Evolutionary conservation across 2,888 invertebrate species (phyloP), one percentile per base, ranked within the genome.

Genomic region (Limnephilus marmoratus): DNA sequence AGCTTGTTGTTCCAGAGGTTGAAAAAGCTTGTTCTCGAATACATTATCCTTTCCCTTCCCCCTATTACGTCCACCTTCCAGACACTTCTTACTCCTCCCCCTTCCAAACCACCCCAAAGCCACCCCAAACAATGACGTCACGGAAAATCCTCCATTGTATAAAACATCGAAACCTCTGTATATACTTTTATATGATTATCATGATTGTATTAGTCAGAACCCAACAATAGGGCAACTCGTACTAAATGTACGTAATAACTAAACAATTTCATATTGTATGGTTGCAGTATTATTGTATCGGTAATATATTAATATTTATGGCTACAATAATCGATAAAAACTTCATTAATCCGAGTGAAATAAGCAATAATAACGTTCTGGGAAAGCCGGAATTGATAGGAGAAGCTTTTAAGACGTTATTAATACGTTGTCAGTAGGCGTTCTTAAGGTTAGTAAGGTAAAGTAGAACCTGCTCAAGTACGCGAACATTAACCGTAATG

Each of bases 1-100:
- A 13, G 45, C 86, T 49, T 86, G 86, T 86, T 86, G n/a, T 86
- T 86, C 29, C 86, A 86, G 45, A 86, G 29, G 86, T 86, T 49
- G 86, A 86, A 86, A 86, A 86, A 86, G 86, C 31, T 86, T 41
- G 18, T 85, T 85, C n/a, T 24, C 24, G 45, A 34, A 82, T 34
- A 34, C 82, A 18, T 34, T 82, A 7, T 18, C 82, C 82, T 29
- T 82, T 68, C 68, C 7, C n/a, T n/a, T 9, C 68, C n/a, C 68
- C 9, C 24, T 68, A 68, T 68, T 68, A 7, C n/a, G 24, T 68
- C 68, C 68, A 68, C 68, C 68, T 24, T 7, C 18, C 18, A 68
- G 24, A 9, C 24, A 68, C 2, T 24, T 68, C 68, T 24, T 24
- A 68, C 24, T 24, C 68, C 68, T 2, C 68, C 24, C 68, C 24